phyloP scores from a whole-genome alignment of 1,140 invertebrate species.

The Habropoda laboriosa region DNA sequence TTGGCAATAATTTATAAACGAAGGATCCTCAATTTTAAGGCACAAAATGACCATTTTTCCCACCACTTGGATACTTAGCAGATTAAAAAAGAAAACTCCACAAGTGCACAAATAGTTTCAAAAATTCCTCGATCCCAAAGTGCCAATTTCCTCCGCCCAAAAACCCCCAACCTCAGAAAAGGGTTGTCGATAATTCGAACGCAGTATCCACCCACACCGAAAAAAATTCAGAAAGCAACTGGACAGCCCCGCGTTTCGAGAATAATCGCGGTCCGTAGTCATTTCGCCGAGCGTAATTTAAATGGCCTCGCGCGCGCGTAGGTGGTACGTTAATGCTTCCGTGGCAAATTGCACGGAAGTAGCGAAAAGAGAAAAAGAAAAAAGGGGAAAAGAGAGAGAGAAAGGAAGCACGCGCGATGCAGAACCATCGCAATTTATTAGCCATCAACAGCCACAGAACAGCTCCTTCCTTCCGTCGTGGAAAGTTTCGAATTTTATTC shows the following conservation, averaged over 20 bases:
- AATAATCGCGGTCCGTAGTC: slow-evolving; percentile 38
- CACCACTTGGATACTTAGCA: no score
- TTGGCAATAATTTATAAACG: no score
- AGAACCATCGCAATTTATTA: slow-evolving; percentile 13
- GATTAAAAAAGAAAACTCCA: no score
- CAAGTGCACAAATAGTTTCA: no score
- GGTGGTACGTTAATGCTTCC: slow-evolving; percentile 48
- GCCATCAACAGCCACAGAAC: not conserved
- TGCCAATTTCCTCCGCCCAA: no score
- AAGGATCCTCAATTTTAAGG: no score
- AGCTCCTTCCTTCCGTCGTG: not conserved
- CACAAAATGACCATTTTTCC: no score
- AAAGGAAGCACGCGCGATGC: slow-evolving; percentile 1
- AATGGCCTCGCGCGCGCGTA: slow-evolving; percentile 33
- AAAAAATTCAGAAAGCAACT: no score
- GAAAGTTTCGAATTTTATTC: not conserved
- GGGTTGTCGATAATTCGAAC: no score
- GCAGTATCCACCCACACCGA: no score
- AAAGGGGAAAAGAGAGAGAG: not conserved
- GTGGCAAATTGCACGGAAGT: slow-evolving; percentile 41
- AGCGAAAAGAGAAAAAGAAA: not conserved
- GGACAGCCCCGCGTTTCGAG: not conserved
- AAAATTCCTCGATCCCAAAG: no score
- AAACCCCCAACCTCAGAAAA: no score
- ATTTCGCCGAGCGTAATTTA: slow-evolving; percentile 38